Percentiles rank a stretch among this genome's conserved stretches.
phyloP scores from a whole-genome alignment of 2,113 vertebrate species.

The Tympanuchus pallidicinctus region DNA sequence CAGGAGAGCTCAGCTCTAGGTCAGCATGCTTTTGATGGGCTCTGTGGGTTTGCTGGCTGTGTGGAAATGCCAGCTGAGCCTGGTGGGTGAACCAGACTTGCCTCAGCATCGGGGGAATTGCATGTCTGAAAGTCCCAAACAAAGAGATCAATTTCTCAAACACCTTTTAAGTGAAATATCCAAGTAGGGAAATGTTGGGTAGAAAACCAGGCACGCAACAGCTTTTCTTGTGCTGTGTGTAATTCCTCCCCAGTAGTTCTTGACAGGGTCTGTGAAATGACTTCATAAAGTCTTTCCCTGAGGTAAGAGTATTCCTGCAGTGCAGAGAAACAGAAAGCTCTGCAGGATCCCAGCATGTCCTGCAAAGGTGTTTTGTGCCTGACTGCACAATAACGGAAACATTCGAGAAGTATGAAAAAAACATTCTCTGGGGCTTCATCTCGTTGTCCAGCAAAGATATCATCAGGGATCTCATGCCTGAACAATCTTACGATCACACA shows the following conservation, averaged over 20 bases:
- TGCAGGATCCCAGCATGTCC: neutral
- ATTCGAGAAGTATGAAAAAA: neutral
- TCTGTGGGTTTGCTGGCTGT: neutral
- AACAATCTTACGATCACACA: neutral
- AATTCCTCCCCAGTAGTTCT: neutral
- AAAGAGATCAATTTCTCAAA: neutral
- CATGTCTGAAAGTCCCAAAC: neutral
- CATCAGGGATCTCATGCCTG: neutral
- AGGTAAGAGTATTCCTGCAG: neutral
- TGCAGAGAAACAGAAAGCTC: neutral
- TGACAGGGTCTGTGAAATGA: neutral
- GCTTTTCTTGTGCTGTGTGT: neutral
- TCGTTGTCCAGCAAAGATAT: neutral
- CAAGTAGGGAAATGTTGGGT: neutral
- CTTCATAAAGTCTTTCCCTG: neutral
- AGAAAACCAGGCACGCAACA: accelerated
- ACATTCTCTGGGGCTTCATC: neutral
- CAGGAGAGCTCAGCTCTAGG: neutral
- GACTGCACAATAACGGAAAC: neutral
- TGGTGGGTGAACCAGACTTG: neutral
- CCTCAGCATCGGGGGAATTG: neutral
- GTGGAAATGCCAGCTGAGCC: neutral
- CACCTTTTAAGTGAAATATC: neutral
- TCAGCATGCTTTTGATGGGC: neutral
- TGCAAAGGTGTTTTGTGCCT: neutral